A percentile compares a stretch with the other conserved stretches of the same genome.
phyloP scores from a whole-genome alignment of 2,888 invertebrate genomes.

The Dusona sp. region DNA sequence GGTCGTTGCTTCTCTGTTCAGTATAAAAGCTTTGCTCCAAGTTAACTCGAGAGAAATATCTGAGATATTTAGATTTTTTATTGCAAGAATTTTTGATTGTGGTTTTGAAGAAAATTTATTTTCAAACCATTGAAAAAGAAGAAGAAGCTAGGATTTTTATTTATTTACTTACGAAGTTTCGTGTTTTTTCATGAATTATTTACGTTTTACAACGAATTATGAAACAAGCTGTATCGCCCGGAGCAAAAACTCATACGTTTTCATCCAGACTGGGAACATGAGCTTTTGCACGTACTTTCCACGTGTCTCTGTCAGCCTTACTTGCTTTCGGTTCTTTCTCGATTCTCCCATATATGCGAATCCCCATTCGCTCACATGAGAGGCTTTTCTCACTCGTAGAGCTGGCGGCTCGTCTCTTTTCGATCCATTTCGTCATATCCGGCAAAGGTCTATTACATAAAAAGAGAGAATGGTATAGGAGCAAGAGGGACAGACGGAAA shows the following conservation, averaged over 20 bases:
- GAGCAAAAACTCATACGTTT: slow-evolving; percentile 40
- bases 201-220: slow-evolving; percentile 21
- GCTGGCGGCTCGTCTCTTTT: slow-evolving; percentile 12
- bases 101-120: neutral
- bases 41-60: slow-evolving; percentile 7
- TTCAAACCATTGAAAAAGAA: neutral
- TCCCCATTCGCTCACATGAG: slow-evolving; percentile 29
- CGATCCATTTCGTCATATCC: slow-evolving; percentile 59
- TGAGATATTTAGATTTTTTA: neutral
- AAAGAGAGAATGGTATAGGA: neutral
- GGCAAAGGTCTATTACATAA: slow-evolving; percentile 40
- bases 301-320: slow-evolving; percentile 7
- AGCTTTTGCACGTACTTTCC: slow-evolving; percentile 41
- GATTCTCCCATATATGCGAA: slow-evolving; percentile 24
- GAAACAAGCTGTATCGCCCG: slow-evolving; percentile 27
- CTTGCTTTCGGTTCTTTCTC: slow-evolving; percentile 38
- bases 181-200: neutral
- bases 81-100: neutral
- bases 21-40: neutral
- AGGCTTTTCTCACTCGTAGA: slow-evolving; percentile 25
- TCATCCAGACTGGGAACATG: slow-evolving; percentile 19
- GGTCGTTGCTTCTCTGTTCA: slow-evolving; percentile 23
- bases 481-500: neutral
- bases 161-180: neutral
- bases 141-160: neutral